These are phyloP conservation scores for Atta cephalotes DNA, from an alignment of 1,140 invertebrate species.

Conservation along the genomic window DNA sequence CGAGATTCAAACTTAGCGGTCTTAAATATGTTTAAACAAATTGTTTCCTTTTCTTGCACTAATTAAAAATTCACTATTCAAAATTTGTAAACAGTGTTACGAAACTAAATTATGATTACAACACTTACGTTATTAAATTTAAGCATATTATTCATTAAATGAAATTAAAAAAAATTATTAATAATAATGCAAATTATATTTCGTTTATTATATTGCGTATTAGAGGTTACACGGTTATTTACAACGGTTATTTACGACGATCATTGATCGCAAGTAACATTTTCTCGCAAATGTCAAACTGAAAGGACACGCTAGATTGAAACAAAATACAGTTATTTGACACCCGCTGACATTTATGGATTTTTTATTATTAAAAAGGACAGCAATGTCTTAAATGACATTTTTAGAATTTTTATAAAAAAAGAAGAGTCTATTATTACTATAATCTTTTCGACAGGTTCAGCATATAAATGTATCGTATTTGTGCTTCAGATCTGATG, in stretches of 20 bases:
- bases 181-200: neutral
- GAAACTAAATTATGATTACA: neutral
- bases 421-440: neutral
- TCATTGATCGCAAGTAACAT: constrained; percentile 37
- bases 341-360: neutral
- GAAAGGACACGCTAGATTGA: constrained; percentile 32
- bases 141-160: neutral
- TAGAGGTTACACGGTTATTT: neutral
- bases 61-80: too few relatives aligned
- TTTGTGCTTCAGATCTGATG: neutral
- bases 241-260: neutral
- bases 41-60: too few relatives aligned
- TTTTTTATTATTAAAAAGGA: neutral
- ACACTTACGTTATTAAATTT: neutral
- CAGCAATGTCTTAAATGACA: neutral
- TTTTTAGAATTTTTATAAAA: neutral
- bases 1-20: too few relatives aligned
- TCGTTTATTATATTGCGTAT: constrained; percentile 6
- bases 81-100: too few relatives aligned
- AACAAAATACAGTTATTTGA: neutral
- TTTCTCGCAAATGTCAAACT: constrained; percentile 38
- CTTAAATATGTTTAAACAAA: too few relatives aligned
- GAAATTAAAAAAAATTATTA: neutral
- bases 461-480: neutral
- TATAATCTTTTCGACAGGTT: neutral